phyloP scores from a whole-genome alignment of 1,140 invertebrate species.

The Drosophila insularis region DNA sequence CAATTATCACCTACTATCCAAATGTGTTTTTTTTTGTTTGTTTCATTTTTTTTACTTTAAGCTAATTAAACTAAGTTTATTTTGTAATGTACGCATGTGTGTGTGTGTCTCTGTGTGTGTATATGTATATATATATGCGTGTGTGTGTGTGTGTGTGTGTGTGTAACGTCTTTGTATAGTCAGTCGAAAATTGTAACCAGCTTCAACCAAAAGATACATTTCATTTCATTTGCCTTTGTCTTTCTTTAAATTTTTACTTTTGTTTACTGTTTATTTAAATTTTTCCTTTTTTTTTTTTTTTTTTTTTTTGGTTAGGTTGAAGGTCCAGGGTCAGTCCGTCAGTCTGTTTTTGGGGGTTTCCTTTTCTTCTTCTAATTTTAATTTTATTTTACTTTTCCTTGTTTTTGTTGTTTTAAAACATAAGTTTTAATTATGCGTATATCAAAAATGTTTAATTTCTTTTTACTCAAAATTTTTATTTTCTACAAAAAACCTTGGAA shows the following conservation, averaged over 20 bases:
- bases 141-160: slow-evolving; percentile 38
- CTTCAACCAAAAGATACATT: slow-evolving; percentile 48
- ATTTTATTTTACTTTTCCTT: slow-evolving; percentile 29
- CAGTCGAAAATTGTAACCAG: slow-evolving; percentile 56
- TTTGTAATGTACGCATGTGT: slow-evolving; percentile 58
- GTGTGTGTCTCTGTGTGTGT: slow-evolving; percentile 29
- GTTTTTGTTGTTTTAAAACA: slow-evolving; percentile 19
- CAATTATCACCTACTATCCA: slow-evolving; percentile 80
- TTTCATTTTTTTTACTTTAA: slow-evolving; percentile 50
- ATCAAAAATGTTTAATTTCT: slow-evolving; percentile 46
- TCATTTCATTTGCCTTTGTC: slow-evolving; percentile 36
- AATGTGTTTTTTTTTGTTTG: slow-evolving; percentile 59
- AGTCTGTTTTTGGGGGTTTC: slow-evolving; percentile 61
- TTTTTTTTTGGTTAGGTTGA: neutral
- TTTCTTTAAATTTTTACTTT: slow-evolving; percentile 33
- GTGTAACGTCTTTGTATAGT: slow-evolving; percentile 71
- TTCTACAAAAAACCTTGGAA: slow-evolving; percentile 78
- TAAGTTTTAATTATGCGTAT: slow-evolving; percentile 52
- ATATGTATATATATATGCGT: slow-evolving; percentile 32
- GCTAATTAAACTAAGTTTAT: slow-evolving; percentile 59
- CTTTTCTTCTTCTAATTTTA: slow-evolving; percentile 46
- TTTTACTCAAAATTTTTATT: slow-evolving; percentile 39
- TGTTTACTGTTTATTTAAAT: neutral
- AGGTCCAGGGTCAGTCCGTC: slow-evolving; percentile 58
- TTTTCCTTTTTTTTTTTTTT: neutral